These are phyloP conservation scores for Heterotis niloticus DNA, from an alignment of 2,113 vertebrate species.

Conservation along the genomic window DNA sequence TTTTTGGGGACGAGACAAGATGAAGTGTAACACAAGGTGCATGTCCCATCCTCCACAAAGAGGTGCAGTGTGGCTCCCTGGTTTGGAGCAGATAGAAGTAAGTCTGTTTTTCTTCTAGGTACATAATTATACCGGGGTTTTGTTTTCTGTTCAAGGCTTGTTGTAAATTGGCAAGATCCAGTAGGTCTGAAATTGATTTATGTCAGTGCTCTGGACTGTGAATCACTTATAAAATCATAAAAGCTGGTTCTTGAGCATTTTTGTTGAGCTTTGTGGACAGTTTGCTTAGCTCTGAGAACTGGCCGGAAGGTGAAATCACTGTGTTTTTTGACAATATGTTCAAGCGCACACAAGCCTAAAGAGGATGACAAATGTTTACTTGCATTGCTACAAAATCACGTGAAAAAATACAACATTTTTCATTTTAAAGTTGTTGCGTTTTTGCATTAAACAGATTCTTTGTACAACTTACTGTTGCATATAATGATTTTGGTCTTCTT, in stretches of 20 bases:
- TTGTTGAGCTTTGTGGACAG: constrained; percentile 57
- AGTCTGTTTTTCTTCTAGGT: constrained; percentile 55
- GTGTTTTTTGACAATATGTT: neutral
- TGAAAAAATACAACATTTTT: neutral
- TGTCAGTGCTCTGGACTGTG: constrained; percentile 66
- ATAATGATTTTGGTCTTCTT: neutral
- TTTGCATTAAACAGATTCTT: neutral
- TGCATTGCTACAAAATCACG: neutral
- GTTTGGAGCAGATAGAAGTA: constrained; percentile 47
- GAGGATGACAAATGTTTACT: neutral
- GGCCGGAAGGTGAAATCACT: neutral
- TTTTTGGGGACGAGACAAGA: constrained; percentile 45
- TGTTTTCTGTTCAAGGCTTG: constrained; percentile 32
- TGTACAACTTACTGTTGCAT: neutral
- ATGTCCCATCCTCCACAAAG: constrained; percentile 55
- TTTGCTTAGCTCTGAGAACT: constrained; percentile 50
- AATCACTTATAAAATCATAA: constrained; percentile 60
- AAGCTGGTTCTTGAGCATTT: constrained; percentile 60
- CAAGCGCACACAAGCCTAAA: neutral
- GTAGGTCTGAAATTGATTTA: constrained; percentile 67
- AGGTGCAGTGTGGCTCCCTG: constrained; percentile 50
- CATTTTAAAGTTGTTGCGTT: neutral
- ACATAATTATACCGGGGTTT: constrained; percentile 66
- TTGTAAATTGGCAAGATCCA: constrained; percentile 34
- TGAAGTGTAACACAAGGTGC: constrained; percentile 53